Percentiles rank a stretch among this genome's conserved stretches.
Conservation (phyloP, 2,113 vertebrate species). For the Cisticola juncidis region DNA sequence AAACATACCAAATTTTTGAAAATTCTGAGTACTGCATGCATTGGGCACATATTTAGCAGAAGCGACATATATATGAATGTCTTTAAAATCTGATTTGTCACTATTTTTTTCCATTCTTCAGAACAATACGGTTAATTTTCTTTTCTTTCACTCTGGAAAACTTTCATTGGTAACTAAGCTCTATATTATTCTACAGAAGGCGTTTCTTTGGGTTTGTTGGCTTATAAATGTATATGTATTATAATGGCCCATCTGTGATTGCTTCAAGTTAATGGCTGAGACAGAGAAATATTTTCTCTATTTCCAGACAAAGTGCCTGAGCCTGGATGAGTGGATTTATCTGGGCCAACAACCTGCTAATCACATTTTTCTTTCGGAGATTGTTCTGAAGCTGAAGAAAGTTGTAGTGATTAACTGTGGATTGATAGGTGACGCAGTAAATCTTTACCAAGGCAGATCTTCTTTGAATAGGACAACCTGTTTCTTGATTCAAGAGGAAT, state of each 20-base stretch:
- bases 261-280: background rate
- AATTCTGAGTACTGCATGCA: background rate
- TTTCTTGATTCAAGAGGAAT: background rate
- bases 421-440: background rate
- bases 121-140: background rate
- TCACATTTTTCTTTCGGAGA: background rate
- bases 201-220: background rate
- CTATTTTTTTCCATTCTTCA: background rate
- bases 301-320: background rate
- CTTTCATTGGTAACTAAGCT: background rate
- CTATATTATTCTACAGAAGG: background rate
- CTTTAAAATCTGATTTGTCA: background rate
- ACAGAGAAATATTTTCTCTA: background rate
- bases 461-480: background rate
- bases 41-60: background rate
- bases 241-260: background rate
- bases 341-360: background rate
- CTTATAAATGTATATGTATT: background rate
- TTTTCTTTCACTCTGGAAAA: background rate
- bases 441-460: background rate
- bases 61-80: background rate
- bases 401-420: background rate
- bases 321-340: background rate
- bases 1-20: background rate
- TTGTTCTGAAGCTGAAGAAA: background rate